Percentiles rank a stretch among this genome's conserved stretches.
Evolutionary conservation across 2,797 vertebrate species (phyloP).

Genomic region (Moxostoma hubbsi): DNA sequence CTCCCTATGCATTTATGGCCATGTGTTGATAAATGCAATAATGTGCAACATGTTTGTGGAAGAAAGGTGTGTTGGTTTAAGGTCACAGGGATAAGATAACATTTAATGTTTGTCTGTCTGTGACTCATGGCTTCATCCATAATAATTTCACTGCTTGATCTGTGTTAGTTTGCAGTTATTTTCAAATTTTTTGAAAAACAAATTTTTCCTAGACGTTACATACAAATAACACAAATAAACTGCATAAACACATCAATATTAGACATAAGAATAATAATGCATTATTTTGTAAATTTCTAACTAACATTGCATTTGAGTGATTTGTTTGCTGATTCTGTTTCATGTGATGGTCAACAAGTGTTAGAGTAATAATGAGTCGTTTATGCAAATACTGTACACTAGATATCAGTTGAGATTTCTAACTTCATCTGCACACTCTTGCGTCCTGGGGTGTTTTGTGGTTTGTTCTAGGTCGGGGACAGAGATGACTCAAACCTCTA

Average conservation of each 20-base stretch:
- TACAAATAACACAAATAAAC: no score
- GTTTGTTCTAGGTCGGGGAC: conserved; percentile 87
- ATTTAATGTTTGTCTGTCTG: conserved; percentile 3
- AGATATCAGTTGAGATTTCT: background rate
- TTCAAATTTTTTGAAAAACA: background rate
- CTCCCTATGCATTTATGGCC: conserved; percentile 5
- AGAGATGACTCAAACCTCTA: conserved; percentile 97
- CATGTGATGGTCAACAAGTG: background rate
- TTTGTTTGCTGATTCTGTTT: conserved; percentile 8
- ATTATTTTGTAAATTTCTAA: background rate
- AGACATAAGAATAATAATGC: background rate
- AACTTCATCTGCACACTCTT: background rate
- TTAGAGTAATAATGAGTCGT: background rate
- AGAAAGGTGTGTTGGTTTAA: conserved; percentile 25
- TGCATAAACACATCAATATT: background rate
- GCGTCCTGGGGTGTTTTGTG: background rate
- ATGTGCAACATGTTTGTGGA: conserved; percentile 14
- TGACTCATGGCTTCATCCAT: background rate
- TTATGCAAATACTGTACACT: background rate
- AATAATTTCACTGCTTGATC: conserved; percentile 7
- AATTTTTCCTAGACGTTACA: no score
- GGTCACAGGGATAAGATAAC: conserved; percentile 24
- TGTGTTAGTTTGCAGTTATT: conserved; percentile 14
- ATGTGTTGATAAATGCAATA: conserved; percentile 29
- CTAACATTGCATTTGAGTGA: background rate